Evolutionary conservation across 2,797 vertebrate genomes (phyloP).

Genomic region (Xiphorhynchus erythropygius): DNA sequence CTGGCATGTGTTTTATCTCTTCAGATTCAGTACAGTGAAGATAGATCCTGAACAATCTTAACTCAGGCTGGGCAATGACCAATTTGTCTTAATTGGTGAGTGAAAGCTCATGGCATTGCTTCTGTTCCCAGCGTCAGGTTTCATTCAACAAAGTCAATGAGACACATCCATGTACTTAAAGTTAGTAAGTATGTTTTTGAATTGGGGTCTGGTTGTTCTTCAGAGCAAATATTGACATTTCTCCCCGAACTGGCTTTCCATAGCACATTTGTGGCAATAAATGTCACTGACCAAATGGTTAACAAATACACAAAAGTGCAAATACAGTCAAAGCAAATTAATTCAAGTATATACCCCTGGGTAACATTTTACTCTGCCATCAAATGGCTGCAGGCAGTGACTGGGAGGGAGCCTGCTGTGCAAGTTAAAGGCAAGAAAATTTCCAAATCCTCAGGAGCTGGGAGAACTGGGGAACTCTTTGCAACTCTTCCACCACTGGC

Average conservation of each 20-base stretch:
- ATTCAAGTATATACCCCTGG: neutral
- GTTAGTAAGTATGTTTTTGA: neutral
- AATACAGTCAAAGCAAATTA: neutral
- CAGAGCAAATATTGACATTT: slow-evolving; percentile 41
- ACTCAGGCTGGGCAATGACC: neutral
- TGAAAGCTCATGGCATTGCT: neutral
- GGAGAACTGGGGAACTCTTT: neutral
- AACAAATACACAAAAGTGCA: neutral
- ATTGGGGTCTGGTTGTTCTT: slow-evolving; percentile 23
- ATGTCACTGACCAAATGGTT: slow-evolving; percentile 2
- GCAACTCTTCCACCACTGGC: neutral
- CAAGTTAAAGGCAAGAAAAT: neutral
- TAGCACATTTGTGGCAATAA: slow-evolving; percentile 12
- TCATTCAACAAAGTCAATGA: slow-evolving; percentile 28
- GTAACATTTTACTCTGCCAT: neutral
- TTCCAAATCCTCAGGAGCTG: neutral
- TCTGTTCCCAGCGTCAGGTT: slow-evolving; percentile 44
- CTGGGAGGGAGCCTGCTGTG: neutral
- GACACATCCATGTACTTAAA: slow-evolving; percentile 17
- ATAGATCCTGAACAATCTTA: neutral
- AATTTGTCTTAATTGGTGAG: slow-evolving; percentile 28
- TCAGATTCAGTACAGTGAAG: neutral
- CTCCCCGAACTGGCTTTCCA: neutral
- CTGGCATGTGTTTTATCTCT: neutral
- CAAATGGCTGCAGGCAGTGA: neutral